Evolutionary conservation across 2,113 vertebrate genomes (phyloP), one percentile per base, ranked within the genome.

Genomic region (Phocoena sinus): DNA sequence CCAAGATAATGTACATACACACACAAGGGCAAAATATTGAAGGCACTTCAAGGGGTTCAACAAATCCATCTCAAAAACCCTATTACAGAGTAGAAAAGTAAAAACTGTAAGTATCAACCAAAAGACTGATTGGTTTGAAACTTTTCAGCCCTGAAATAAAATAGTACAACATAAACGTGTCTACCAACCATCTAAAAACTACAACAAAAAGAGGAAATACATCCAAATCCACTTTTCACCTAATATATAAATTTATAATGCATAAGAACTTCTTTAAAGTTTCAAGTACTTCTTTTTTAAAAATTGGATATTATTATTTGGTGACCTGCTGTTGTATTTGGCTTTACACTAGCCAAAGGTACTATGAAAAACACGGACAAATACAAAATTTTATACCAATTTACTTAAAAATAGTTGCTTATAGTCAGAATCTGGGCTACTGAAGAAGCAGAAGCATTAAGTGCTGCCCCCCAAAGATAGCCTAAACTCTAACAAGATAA

Each of bases 171-270:
- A 56, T 0, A 10, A 71, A 87, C 0, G 4, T 36, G 14, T 71
- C 84, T 88, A 98, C 58, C 95, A 98, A 96, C 80, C 98, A 80
- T 83, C 73, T 96, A 87, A 91, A 85, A 94, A 82, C 0, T 68
- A 92, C 62, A 94, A 86, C 25, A 74, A 98, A 63, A 97, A 91
- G 44, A 14, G 83, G 77, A 38, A 96, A 77, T 76, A 33, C 47
- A 95, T 86, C 68, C 94, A 92, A 58, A 91, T 31, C 83, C 50
- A 20, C 53, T 68, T 77, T 90, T 95, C 68, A 76, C 84, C 97
- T 89, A 92, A 98, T 84, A 91, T 47, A 83, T 74, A 94, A 91
- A 97, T 97, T 77, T 94, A 89, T 97, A 98, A 98, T 58, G 3
- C 5, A 94, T 91, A 93, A 71, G 80, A 96, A 96, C 74, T 3